Conservation (phyloP, 2,888 invertebrate genomes). For the Heliothis peltigera region DNA sequence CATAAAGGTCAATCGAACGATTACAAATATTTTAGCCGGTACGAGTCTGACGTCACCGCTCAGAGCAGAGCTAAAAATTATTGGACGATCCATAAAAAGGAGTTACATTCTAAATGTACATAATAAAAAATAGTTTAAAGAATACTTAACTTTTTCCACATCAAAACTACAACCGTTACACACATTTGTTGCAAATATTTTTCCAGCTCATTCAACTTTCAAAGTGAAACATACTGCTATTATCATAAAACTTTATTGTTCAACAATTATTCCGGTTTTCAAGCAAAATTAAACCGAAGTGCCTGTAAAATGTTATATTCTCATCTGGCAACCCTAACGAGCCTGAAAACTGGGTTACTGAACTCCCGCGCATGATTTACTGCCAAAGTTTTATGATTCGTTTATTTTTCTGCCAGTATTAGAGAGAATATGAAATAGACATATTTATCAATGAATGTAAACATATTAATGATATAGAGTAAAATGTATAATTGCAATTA, state of each 20-base stretch:
- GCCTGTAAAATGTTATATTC: slow-evolving; percentile 32
- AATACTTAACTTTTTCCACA: too few relatives aligned
- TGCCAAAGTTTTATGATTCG: slow-evolving; percentile 45
- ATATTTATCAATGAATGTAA: slow-evolving; percentile 17
- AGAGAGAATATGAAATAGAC: slow-evolving; percentile 25
- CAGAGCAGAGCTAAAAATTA: too few relatives aligned
- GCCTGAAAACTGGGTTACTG: slow-evolving; percentile 54
- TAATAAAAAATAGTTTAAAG: too few relatives aligned
- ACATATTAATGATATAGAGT: neutral
- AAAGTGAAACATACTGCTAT: slow-evolving; percentile 14
- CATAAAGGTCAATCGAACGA: too few relatives aligned
- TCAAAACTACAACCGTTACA: too few relatives aligned
- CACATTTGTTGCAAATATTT: slow-evolving; percentile 15
- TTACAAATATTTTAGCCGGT: too few relatives aligned
- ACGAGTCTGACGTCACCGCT: too few relatives aligned
- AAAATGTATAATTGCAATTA: neutral
- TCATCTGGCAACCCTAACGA: slow-evolving; percentile 48
- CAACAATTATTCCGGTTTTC: slow-evolving; percentile 36
- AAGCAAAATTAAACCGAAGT: slow-evolving; percentile 18
- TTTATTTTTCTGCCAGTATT: slow-evolving; percentile 52
- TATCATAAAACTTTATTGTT: slow-evolving; percentile 24
- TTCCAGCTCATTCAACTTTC: neutral
- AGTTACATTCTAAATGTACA: too few relatives aligned
- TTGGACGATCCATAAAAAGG: too few relatives aligned
- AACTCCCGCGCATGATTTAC: slow-evolving; percentile 57